Base-by-base conservation (phyloP, 2,888 invertebrate genomes). In the Eubasilissa splendida region DNA sequence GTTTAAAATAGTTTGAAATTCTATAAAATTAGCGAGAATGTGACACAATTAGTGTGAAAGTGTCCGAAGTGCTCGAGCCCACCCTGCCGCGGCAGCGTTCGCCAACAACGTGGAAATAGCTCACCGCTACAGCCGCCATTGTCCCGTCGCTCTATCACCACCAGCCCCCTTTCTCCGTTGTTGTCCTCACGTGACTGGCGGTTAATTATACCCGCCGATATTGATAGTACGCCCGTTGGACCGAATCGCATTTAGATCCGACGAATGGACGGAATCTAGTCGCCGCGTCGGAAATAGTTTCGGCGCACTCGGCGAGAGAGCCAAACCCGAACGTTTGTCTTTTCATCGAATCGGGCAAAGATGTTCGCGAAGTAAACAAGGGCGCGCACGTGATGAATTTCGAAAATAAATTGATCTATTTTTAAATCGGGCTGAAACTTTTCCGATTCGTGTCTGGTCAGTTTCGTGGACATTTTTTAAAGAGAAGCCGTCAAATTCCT, bases 101-200 rank as follows among this genome's bases (percentile, higher is more conserved):
- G 11, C 11, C 14, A 3, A 65, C 11, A 3, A 5, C n/a, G 65
- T 11, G 65, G 4, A n/a, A 58, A 60, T 60, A 60, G 14, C 60
- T 60, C 60, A 12, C 60, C 58, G 58, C 58, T 4, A 14, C 12
- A 14, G 63, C 63, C 60, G 31, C 71, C 71, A 73, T 73, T 73
- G 71, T 73, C 56, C 58, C 56, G 56, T 52, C 53, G 53, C 53
- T 56, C 68, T 50, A 33, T 71, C 54, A 31, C 56, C 54, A 5
- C 22, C 71, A 42, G 22, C 22, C 22, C 14, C 22, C 60, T 14
- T 52, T 70, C 70, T 70, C 73, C 58, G 56, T 73, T 75, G 75
- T 75, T 50, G 73, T 52, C 79, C 31, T 79, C 79, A 79, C 74
- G 79, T 73, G 79, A 73, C 79, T 50, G 14, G 71, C 73, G 60